Conservation (phyloP, 2,797 vertebrate genomes). For the Antennarius maculatus region DNA sequence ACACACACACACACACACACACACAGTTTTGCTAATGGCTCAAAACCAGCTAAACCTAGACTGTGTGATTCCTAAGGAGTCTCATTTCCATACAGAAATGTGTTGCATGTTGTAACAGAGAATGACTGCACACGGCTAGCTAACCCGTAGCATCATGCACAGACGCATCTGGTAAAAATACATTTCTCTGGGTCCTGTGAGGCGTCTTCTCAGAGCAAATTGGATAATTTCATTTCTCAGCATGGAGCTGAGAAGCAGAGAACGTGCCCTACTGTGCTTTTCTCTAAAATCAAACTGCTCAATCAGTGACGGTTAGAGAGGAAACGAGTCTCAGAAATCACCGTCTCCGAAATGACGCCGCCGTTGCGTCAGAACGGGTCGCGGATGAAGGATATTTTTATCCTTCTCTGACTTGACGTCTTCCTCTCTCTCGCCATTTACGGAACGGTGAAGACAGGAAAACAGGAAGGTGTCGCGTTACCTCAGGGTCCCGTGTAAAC, state of each 20-base stretch:
- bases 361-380: conserved; percentile 17
- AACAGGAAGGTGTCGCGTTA: conserved; percentile 74
- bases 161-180: background rate
- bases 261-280: conserved; percentile 7
- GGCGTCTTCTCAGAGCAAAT: conserved; percentile 5
- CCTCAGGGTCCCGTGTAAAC: conserved; percentile 97
- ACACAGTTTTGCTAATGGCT: background rate
- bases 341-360: conserved; percentile 31
- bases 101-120: conserved; percentile 6
- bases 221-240: conserved; percentile 14
- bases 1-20: conserved; percentile 23
- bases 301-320: conserved; percentile 28
- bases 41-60: background rate
- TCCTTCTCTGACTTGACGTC: conserved; percentile 20
- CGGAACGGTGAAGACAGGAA: conserved; percentile 47
- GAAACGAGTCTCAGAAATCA: conserved; percentile 25
- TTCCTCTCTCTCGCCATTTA: conserved; percentile 30
- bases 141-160: background rate
- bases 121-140: conserved; percentile 3
- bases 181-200: conserved; percentile 1
- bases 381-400: conserved; percentile 56
- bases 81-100: conserved; percentile 9
- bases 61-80: background rate
- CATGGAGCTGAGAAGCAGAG: conserved; percentile 16
- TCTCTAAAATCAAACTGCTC: conserved; percentile 20